Evolutionary conservation across 2,797 vertebrate genomes (phyloP).

Genomic region (Dicrostonyx torquatus): DNA sequence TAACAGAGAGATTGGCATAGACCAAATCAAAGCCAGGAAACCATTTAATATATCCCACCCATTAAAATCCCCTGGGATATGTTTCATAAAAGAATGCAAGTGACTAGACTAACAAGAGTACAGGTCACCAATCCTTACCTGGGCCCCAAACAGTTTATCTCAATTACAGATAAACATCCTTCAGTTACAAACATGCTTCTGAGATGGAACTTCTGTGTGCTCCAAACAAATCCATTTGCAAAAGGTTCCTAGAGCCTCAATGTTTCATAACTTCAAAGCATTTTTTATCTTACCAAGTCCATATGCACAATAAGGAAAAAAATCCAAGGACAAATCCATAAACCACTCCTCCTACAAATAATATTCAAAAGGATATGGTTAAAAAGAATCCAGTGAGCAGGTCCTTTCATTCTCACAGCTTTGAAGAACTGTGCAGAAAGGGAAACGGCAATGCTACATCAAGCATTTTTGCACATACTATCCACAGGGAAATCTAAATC

Average conservation of each 20-base stretch:
- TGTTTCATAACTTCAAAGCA: conserved; percentile 56
- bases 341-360: conserved; percentile 26
- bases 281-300: conserved; percentile 33
- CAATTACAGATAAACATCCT: neutral
- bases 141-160: neutral
- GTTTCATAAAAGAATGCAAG: neutral
- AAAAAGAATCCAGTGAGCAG: conserved; percentile 39
- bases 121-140: neutral
- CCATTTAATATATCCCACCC: neutral
- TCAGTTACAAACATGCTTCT: neutral
- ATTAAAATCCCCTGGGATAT: neutral
- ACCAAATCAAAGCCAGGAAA: neutral
- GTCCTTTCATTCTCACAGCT: conserved; percentile 60
- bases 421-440: conserved; percentile 54
- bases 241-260: neutral
- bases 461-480: conserved; percentile 71
- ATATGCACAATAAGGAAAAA: conserved; percentile 5
- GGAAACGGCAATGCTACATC: conserved; percentile 33
- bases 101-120: conserved; percentile 15
- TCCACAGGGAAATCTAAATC: conserved; percentile 79
- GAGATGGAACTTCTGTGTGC: neutral
- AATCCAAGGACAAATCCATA: conserved; percentile 49
- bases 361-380: conserved; percentile 47
- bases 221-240: conserved; percentile 39
- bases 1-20: neutral